Conservation (phyloP, 2,888 invertebrate genomes). For the Cataglyphis livida region DNA sequence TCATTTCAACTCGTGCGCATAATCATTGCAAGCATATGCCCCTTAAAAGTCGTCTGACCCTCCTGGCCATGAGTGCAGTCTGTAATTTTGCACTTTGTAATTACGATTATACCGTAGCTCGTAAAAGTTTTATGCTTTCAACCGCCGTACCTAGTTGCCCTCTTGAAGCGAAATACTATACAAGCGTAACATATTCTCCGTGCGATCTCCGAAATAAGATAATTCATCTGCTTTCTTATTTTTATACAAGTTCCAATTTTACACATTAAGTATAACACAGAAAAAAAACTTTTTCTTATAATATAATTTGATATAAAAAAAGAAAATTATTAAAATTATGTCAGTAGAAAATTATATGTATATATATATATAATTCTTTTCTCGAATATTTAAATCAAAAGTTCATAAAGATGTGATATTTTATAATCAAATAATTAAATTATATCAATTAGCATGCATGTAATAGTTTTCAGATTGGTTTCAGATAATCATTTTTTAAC, state of each 20-base stretch:
- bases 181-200: background rate
- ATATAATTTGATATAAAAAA: background rate
- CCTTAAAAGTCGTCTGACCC: constrained; percentile 47
- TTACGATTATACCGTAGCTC: constrained; percentile 67
- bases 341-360: background rate
- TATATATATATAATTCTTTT: too few relatives aligned
- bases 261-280: too few relatives aligned
- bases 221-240: background rate
- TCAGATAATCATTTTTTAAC: background rate
- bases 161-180: background rate
- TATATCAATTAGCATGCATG: background rate
- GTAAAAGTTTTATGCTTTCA: constrained; percentile 44
- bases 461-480: background rate
- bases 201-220: background rate
- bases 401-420: background rate
- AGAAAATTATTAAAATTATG: too few relatives aligned
- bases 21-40: constrained; percentile 28
- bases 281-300: background rate
- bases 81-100: constrained; percentile 73
- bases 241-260: background rate
- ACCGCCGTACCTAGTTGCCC: constrained; percentile 2
- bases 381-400: background rate
- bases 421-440: background rate
- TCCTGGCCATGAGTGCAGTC: constrained; percentile 57
- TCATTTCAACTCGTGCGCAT: constrained; percentile 6